These are phyloP conservation scores for Gadus chalcogrammus DNA, from an alignment of 2,113 vertebrate species.

Conservation along the genomic window DNA sequence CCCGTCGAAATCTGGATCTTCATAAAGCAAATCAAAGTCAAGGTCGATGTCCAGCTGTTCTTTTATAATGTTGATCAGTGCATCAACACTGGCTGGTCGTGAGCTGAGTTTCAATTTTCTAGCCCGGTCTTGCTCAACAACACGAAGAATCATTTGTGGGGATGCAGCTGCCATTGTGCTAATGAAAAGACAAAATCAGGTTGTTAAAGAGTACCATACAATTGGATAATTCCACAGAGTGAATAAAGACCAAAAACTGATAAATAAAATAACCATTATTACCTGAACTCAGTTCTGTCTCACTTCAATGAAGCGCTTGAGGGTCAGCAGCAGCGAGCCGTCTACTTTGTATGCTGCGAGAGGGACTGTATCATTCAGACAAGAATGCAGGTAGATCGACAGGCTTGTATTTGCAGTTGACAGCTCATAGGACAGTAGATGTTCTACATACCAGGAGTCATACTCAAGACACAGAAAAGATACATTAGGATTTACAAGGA, in stretches of 20 bases:
- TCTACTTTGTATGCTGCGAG: slow-evolving; percentile 31
- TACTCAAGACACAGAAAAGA: slow-evolving; percentile 21
- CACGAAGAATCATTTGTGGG: background rate
- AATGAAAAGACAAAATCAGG: background rate
- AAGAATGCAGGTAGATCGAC: slow-evolving; percentile 16
- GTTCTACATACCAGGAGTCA: slow-evolving; percentile 38
- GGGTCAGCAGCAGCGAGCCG: slow-evolving; percentile 26
- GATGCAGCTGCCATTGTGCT: slow-evolving; percentile 1
- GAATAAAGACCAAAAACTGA: slow-evolving; percentile 1
- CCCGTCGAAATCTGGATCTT: slow-evolving; percentile 46
- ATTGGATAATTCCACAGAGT: too few relatives aligned
- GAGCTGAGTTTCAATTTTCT: background rate
- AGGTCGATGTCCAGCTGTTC: slow-evolving; percentile 23
- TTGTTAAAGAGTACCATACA: background rate
- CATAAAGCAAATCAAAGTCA: slow-evolving; percentile 19
- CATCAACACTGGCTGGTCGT: background rate
- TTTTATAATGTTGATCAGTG: background rate
- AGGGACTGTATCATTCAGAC: slow-evolving; percentile 17
- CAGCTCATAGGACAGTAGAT: slow-evolving; percentile 34
- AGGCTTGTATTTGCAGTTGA: slow-evolving; percentile 8
- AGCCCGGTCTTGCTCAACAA: background rate
- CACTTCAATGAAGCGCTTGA: slow-evolving; percentile 31
- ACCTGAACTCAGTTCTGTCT: slow-evolving; percentile 9
- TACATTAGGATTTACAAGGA: slow-evolving; percentile 30
- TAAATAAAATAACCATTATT: slow-evolving; percentile 3